A percentile compares a stretch with the other conserved stretches of the same genome.
These are phyloP conservation scores for Cepaea nemoralis DNA, from an alignment of 1,140 invertebrate species.

Conservation along the genomic window DNA sequence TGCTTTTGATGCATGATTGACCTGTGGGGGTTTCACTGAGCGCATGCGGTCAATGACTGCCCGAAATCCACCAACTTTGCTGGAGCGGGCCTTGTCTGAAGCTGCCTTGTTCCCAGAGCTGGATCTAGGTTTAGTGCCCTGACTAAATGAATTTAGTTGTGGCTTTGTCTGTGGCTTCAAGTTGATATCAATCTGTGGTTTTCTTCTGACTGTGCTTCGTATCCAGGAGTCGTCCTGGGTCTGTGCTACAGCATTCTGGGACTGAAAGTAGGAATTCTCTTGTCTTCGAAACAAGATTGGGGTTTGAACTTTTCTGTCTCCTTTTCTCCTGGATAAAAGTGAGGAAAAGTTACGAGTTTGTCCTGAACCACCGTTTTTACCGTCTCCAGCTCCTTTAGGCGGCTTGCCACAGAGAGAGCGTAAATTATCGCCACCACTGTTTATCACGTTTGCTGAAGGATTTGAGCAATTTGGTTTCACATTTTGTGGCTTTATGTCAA, in stretches of 20 bases:
- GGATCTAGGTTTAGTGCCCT: slow-evolving; percentile 45
- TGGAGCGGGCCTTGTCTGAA: slow-evolving; percentile 35
- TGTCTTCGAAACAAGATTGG: neutral
- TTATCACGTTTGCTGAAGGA: slow-evolving; percentile 1
- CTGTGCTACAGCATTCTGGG: neutral
- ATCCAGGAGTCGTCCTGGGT: slow-evolving; percentile 12
- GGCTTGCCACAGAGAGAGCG: slow-evolving; percentile 12
- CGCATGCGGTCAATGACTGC: slow-evolving; percentile 41
- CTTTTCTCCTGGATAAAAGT: slow-evolving; percentile 22
- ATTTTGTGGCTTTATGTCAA: slow-evolving; percentile 12
- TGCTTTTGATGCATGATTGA: slow-evolving; percentile 47
- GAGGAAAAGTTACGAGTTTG: slow-evolving; percentile 10
- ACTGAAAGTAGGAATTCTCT: slow-evolving; percentile 9
- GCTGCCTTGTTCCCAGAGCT: slow-evolving; percentile 42
- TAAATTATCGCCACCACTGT: slow-evolving; percentile 23
- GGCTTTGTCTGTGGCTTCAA: slow-evolving; percentile 39
- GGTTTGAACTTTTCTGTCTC: neutral
- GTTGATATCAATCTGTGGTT: slow-evolving; percentile 49
- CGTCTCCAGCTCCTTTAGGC: neutral
- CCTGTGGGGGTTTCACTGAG: slow-evolving; percentile 50
- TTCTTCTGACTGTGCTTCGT: slow-evolving; percentile 43
- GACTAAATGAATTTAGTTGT: slow-evolving; percentile 43
- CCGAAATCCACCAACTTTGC: slow-evolving; percentile 21
- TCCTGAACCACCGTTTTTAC: slow-evolving; percentile 15
- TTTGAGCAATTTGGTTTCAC: slow-evolving; percentile 17